Percentiles rank a stretch among this genome's conserved stretches.
Evolutionary conservation across 1,140 invertebrate species (phyloP).

Genomic region (Drosophila auraria): DNA sequence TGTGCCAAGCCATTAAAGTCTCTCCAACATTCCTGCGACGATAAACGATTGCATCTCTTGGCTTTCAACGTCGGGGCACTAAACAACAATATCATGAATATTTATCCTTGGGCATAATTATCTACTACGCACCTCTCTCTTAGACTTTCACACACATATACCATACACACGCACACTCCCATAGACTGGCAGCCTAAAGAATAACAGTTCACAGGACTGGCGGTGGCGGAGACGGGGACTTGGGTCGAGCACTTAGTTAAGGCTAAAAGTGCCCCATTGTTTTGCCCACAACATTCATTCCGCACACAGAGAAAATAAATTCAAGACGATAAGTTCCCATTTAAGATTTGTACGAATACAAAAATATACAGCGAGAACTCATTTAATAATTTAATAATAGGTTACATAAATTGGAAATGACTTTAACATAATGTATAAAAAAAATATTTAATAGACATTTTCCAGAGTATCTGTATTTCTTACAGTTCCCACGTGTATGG

Average conservation of each 20-base stretch:
- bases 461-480: too few species aligned
- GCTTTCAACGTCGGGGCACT: conserved; percentile 30
- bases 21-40: background rate
- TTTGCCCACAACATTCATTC: conserved; percentile 22
- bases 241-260: conserved; percentile 44
- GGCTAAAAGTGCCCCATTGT: conserved; percentile 51
- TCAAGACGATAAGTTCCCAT: too few species aligned
- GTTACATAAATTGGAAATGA: too few species aligned
- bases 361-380: too few species aligned
- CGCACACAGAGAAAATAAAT: background rate
- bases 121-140: conserved; percentile 39
- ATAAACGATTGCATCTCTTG: conserved; percentile 39
- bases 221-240: background rate
- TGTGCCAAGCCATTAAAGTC: conserved; percentile 17
- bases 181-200: conserved; percentile 21
- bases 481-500: background rate
- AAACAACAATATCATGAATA: conserved; percentile 55
- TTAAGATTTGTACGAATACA: background rate
- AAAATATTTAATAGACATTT: background rate
- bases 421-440: too few species aligned
- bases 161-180: background rate
- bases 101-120: conserved; percentile 55
- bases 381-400: too few species aligned
- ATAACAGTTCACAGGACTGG: conserved; percentile 38
- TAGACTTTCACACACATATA: background rate